phyloP scores from a whole-genome alignment of 2,888 invertebrate species.

The Adelphocoris suturalis region DNA sequence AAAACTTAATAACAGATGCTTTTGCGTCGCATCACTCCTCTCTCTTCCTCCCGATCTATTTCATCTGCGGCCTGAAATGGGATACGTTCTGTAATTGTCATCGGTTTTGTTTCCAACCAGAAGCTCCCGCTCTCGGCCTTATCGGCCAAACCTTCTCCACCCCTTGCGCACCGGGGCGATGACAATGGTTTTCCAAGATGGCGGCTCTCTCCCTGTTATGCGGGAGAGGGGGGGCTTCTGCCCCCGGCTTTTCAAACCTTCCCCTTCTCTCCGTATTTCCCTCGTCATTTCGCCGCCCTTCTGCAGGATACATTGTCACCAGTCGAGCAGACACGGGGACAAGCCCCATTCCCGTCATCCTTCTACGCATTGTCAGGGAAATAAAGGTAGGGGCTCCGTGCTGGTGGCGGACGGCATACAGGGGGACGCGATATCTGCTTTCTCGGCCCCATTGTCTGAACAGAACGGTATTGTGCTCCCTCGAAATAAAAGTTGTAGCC shows the following conservation, averaged over 20 bases:
- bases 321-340: neutral
- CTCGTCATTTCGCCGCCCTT: too few species aligned
- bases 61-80: conserved; percentile 26
- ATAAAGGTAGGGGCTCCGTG: conserved; percentile 25
- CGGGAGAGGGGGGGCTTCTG: neutral
- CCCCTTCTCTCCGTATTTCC: neutral
- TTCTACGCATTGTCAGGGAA: conserved; percentile 51
- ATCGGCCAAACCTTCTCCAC: neutral
- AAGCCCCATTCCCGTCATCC: neutral
- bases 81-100: conserved; percentile 60
- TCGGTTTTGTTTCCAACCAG: conserved; percentile 48
- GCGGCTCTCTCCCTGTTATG: neutral
- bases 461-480: conserved; percentile 14
- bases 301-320: conserved; percentile 58
- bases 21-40: too few species aligned
- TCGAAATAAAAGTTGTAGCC: too few species aligned
- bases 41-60: neutral
- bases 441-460: conserved; percentile 3
- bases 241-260: conserved; percentile 7
- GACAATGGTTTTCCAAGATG: conserved; percentile 50
- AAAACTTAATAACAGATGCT: too few species aligned
- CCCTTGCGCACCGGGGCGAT: neutral
- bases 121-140: conserved; percentile 4
- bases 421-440: conserved; percentile 9
- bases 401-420: neutral